Evolutionary conservation across 2,797 vertebrate species (phyloP).

Genomic region (Dromococcyx pavoninus): DNA sequence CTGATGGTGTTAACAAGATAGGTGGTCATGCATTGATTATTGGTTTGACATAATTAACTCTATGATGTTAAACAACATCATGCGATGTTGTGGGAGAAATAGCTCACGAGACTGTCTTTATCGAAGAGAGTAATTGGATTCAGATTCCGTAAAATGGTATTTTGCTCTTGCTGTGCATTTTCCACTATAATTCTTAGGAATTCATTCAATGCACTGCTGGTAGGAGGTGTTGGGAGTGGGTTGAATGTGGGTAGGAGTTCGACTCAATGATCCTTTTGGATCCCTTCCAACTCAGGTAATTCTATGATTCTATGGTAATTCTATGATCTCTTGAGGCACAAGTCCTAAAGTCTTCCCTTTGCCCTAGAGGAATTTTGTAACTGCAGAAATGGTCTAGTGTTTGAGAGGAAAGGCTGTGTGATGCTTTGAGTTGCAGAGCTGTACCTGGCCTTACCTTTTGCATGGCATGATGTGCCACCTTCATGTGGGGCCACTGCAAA

Average conservation of each 20-base stretch:
- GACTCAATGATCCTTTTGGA: too few species aligned
- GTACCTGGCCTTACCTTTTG: background rate
- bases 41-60: constrained; percentile 54
- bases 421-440: background rate
- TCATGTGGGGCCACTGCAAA: background rate
- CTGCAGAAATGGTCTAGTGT: background rate
- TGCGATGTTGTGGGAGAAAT: background rate
- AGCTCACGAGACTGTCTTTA: background rate
- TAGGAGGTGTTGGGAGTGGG: too few species aligned
- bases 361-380: background rate
- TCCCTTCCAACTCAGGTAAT: too few species aligned
- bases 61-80: background rate
- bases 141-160: background rate
- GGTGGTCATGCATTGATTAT: constrained; percentile 26
- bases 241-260: too few species aligned
- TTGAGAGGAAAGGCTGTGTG: background rate
- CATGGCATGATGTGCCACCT: fast-evolving
- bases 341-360: background rate
- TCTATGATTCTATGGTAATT: too few species aligned
- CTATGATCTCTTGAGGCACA: background rate
- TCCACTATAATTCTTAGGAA: background rate
- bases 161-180: background rate
- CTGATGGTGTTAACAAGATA: background rate
- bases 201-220: background rate
- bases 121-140: background rate